phyloP scores from a whole-genome alignment of 2,888 invertebrate genomes.

The Drosophila mettleri region DNA sequence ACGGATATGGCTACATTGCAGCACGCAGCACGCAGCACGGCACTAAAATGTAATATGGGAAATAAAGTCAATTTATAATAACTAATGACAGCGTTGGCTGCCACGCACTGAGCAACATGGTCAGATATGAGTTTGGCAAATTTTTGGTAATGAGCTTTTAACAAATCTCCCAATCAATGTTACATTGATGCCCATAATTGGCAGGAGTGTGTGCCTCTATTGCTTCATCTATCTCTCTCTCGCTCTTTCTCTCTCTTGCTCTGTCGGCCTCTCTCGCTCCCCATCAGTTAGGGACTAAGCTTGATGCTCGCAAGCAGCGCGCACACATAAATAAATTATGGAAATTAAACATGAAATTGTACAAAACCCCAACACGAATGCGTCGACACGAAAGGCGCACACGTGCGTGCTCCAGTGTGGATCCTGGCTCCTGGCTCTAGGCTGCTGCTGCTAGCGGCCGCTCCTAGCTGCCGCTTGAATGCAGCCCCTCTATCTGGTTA shows the following conservation, averaged over 20 bases:
- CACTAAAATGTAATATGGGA: too few species aligned
- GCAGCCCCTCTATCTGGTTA: slow-evolving; percentile 23
- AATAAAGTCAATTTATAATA: too few species aligned
- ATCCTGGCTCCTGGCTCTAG: background rate
- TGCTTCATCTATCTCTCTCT: background rate
- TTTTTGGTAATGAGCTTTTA: slow-evolving; percentile 48
- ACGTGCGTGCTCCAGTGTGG: slow-evolving; percentile 14
- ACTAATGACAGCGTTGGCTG: background rate
- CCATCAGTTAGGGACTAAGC: slow-evolving; percentile 50
- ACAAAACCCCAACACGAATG: slow-evolving; percentile 63
- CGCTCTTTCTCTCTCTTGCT: background rate
- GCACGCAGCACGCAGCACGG: too few species aligned
- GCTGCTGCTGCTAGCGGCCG: background rate
- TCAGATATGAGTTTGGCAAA: slow-evolving; percentile 38
- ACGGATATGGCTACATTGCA: too few species aligned
- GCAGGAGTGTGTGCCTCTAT: slow-evolving; percentile 24
- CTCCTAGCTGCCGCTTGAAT: slow-evolving; percentile 3
- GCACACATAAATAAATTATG: slow-evolving; percentile 76
- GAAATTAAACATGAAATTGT: slow-evolving; percentile 74
- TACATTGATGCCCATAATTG: slow-evolving; percentile 59
- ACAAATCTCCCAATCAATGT: slow-evolving; percentile 62
- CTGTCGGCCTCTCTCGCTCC: background rate
- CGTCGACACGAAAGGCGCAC: slow-evolving; percentile 41
- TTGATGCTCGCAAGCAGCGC: slow-evolving; percentile 35
- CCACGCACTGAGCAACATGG: background rate